A percentile compares a stretch with the other conserved stretches of the same genome.
Evolutionary conservation across 1,140 invertebrate genomes (phyloP).

Genomic region (Trichoplusia ni): DNA sequence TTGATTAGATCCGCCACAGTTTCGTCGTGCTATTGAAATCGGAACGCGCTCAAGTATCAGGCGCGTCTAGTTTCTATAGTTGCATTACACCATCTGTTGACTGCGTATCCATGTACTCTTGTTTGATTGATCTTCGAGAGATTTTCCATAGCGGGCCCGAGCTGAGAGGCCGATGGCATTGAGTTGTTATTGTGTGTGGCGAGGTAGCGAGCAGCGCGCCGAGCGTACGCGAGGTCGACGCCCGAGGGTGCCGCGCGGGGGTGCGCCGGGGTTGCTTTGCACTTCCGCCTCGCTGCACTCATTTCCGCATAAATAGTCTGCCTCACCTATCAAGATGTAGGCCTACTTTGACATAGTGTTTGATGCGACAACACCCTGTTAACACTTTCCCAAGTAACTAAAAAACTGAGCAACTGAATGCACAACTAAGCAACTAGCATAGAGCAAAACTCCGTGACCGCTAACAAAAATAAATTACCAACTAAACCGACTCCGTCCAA

Average conservation of each 20-base stretch:
- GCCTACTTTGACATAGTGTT: slow-evolving; percentile 46
- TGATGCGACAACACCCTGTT: slow-evolving; percentile 26
- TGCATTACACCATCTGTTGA: slow-evolving; percentile 6
- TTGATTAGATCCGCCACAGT: not conserved
- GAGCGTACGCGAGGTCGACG: slow-evolving; percentile 63
- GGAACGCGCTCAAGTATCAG: not conserved
- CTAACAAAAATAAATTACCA: slow-evolving; percentile 27
- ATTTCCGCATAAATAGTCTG: slow-evolving; percentile 78
- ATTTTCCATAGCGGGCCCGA: slow-evolving; percentile 41
- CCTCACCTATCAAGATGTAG: slow-evolving; percentile 65
- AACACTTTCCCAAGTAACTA: too few species aligned
- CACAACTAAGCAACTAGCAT: not conserved
- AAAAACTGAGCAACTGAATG: too few species aligned
- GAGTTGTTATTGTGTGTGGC: slow-evolving; percentile 45
- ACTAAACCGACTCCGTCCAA: slow-evolving; percentile 32
- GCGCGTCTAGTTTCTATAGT: not conserved
- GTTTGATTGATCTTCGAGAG: slow-evolving; percentile 53
- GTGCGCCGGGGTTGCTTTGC: slow-evolving; percentile 60
- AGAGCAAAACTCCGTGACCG: slow-evolving; percentile 7
- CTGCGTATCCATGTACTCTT: not conserved
- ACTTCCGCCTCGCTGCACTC: slow-evolving; percentile 78
- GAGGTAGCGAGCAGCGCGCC: slow-evolving; percentile 31
- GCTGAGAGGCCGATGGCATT: slow-evolving; percentile 50
- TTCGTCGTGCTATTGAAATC: not conserved
- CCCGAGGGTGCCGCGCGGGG: slow-evolving; percentile 56